Percentiles rank a stretch among this genome's conserved stretches.
These are phyloP conservation scores for Cheilosia urbana DNA, from an alignment of 2,888 invertebrate genomes.

Conservation along the genomic window DNA sequence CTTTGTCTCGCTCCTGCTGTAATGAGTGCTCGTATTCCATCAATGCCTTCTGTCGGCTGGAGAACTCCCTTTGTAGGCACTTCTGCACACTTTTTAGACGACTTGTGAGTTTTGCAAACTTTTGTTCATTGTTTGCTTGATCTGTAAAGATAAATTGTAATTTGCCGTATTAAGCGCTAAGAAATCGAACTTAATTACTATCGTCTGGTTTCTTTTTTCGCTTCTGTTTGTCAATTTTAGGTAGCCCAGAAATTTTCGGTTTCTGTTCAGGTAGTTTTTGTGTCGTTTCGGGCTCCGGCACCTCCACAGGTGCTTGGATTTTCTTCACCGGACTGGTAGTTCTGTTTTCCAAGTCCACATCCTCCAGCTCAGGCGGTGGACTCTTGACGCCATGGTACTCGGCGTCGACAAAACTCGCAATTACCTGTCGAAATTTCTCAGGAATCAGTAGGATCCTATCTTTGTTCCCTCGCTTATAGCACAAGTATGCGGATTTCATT, in stretches of 20 bases:
- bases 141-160: slow-evolving; percentile 34
- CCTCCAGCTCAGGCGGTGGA: slow-evolving; percentile 8
- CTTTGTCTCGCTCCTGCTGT: slow-evolving; percentile 65
- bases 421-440: slow-evolving; percentile 79
- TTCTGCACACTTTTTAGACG: slow-evolving; percentile 78
- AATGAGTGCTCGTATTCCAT: slow-evolving; percentile 78
- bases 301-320: slow-evolving; percentile 19
- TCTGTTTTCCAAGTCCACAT: slow-evolving; percentile 18
- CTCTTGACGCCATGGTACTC: slow-evolving; percentile 76
- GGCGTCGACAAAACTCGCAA: slow-evolving; percentile 80
- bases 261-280: slow-evolving; percentile 40
- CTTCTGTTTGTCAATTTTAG: slow-evolving; percentile 42
- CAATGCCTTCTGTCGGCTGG: slow-evolving; percentile 77
- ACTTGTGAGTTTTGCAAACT: slow-evolving; percentile 77
- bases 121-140: slow-evolving; percentile 44
- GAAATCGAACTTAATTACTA: slow-evolving; percentile 3
- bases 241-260: slow-evolving; percentile 23
- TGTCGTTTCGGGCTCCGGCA: slow-evolving; percentile 4
- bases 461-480: slow-evolving; percentile 80
- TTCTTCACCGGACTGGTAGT: slow-evolving; percentile 14
- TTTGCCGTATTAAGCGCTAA: neutral
- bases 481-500: slow-evolving; percentile 81
- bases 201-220: slow-evolving; percentile 40
- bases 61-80: slow-evolving; percentile 77
- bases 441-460: slow-evolving; percentile 80